phyloP scores from a whole-genome alignment of 1,140 invertebrate species.

The Campoletis sonorensis region DNA sequence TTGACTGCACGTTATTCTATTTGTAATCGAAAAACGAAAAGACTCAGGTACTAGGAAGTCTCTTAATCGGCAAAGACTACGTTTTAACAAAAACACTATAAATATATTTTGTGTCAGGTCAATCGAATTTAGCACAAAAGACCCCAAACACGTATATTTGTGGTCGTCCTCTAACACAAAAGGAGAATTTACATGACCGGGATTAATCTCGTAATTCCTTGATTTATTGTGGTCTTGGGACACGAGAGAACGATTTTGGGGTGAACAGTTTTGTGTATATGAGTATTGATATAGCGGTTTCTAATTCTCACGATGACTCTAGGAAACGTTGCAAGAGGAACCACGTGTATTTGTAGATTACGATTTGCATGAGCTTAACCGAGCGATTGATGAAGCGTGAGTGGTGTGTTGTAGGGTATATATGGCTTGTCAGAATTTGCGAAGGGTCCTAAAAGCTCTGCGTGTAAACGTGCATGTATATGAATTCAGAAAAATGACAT shows the following conservation, averaged over 20 bases:
- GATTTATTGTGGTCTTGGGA: background rate
- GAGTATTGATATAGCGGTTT: conserved; percentile 3
- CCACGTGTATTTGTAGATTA: background rate
- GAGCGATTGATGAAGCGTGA: background rate
- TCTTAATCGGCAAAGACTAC: too few relatives aligned
- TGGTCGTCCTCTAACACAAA: background rate
- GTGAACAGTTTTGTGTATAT: background rate
- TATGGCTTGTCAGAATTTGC: background rate
- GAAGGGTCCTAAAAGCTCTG: background rate
- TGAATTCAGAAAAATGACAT: too few relatives aligned
- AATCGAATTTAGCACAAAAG: too few relatives aligned
- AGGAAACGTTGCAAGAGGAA: background rate
- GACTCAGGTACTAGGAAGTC: too few relatives aligned
- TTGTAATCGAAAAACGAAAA: too few relatives aligned
- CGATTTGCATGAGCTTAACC: conserved; percentile 14
- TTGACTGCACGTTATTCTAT: too few relatives aligned
- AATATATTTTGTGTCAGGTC: too few relatives aligned
- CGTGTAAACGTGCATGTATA: background rate
- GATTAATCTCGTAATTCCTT: conserved; percentile 6
- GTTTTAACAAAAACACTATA: too few relatives aligned
- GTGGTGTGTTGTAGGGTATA: background rate
- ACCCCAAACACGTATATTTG: too few relatives aligned
- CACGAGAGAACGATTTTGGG: background rate
- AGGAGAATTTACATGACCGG: background rate
- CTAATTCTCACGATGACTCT: background rate